Base-by-base conservation (phyloP, 2,797 vertebrate genomes). In the Enteromius thamalakanensis region DNA sequence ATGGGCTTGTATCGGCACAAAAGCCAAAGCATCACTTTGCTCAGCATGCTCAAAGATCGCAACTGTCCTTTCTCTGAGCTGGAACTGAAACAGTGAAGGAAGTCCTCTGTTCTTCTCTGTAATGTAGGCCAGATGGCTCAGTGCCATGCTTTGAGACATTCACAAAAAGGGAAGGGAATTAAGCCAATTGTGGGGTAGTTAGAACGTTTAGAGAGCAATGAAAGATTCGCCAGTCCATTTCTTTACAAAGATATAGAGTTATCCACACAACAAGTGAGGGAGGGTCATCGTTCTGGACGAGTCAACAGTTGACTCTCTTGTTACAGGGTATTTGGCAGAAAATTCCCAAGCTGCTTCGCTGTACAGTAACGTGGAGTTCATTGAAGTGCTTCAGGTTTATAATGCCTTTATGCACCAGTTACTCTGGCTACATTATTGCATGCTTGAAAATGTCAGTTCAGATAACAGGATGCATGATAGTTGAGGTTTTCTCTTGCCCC, bases 41-140 rank as follows among this genome's bases (percentile, higher is more conserved):
- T 77, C 62, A 10, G 71, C 81, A 76, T 84, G 79, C 84, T 88
- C 87, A 82, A 84, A 90, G 81, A 87, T 86, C 87, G 84, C 90
- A 93, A 91, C 93, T 92, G 80, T 87, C 84, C 84, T 92, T 92
- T 90, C 80, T 86, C 86, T 93, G 91, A 92, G 91, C 91, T 86
- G 80, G 88, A 87, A 88, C 86, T 62, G 1, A 88, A 89, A 91
- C 92, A 91, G 90, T 91, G 84, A 92, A 91, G 84, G 85, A 72
- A 85, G 79, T 80, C 87, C 89, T 91, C 79, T 89, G 87, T 92
- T 93, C 89, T 85, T 86, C 79, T 87, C 14, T 3, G 40, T 88
- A 88, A 86, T 89, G 84, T 29, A 72, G 88, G 90, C 90, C 92
- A 93, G 89, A 89, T 93, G 93, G 92, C 92, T 91, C 85, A 6